Evolutionary conservation across 2,888 invertebrate species (phyloP), one percentile per base, ranked within the genome.

Genomic region (Idaea straminata): DNA sequence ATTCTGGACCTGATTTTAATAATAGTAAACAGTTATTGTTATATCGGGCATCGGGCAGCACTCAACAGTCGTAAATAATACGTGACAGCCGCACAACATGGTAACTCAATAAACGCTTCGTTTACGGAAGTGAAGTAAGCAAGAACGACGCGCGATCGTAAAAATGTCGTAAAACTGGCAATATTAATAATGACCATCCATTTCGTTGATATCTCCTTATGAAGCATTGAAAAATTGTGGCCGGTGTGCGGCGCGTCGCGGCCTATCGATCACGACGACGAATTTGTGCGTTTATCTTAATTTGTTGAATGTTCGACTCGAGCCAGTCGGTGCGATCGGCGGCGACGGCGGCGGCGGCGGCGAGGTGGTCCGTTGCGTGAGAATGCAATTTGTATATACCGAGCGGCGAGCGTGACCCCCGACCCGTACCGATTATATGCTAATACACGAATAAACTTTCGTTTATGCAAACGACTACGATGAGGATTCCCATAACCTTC

Each of bases 321-420:
- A 47, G 47, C 13, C 25, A 25, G 65, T 64, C 66, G 66, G 63
- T 66, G 35, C 57, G 62, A 67, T 66, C 61, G 57, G 7, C 70
- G 67, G 65, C 64, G n/a, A n/a, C 66, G 66, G 64, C 64, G 57
- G 47, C 61, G 66, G 66, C 62, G 57, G 7, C 70, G 67, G 64
- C 59, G 69, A 69, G 76, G 81, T 77, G 83, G 81, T 79, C 82
- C 69, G 73, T 57, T 71, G 81, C 85, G 85, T 85, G 89, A 86
- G 85, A 83, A 78, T 80, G 85, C 85, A 86, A 89, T 89, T 89
- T 88, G 89, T 86, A 76, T 69, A 71, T 75, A 74, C 74, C 76
- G 75, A 72, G 72, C 74, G 70, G 71, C 64, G 76, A 76, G 84
- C 77, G 72, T 77, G 74, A 81, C 85, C 84, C 77, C 69, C 71